Conservation (phyloP, 1,140 invertebrate species). For the Caerostris darwini region DNA sequence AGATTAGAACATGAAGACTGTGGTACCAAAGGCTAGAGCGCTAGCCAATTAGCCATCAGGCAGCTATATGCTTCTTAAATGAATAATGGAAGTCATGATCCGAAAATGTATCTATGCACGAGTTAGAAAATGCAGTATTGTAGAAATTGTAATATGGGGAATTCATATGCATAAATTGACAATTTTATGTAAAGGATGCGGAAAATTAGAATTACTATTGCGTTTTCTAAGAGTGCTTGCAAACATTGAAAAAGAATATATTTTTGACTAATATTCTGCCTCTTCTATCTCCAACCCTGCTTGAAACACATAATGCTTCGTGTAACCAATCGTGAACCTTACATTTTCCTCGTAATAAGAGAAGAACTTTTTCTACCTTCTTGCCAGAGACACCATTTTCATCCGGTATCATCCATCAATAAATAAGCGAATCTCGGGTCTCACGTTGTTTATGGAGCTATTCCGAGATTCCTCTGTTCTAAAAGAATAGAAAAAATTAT, state of each 20-base stretch:
- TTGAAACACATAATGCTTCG: background rate
- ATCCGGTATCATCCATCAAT: slow-evolving; percentile 7
- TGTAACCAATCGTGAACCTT: background rate
- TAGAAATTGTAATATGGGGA: no score
- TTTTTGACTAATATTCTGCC: background rate
- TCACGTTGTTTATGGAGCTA: background rate
- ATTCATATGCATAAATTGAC: no score
- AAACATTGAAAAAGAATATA: background rate
- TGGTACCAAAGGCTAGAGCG: no score
- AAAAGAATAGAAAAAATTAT: background rate
- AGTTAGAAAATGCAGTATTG: no score
- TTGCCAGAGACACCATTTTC: slow-evolving; percentile 1
- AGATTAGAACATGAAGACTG: no score
- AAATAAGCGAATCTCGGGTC: background rate
- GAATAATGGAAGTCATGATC: no score
- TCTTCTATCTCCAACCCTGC: background rate
- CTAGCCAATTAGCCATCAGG: no score
- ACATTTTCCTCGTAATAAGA: background rate
- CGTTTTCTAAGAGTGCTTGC: no score
- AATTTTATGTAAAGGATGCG: no score
- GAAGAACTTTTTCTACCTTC: no score
- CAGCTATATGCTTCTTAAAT: no score
- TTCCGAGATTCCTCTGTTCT: background rate
- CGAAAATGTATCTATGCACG: no score
- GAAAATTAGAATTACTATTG: background rate